Percentiles rank a stretch among this genome's conserved stretches.
Conservation (phyloP, 2,113 vertebrate genomes). For the Tenrec ecaudatus region DNA sequence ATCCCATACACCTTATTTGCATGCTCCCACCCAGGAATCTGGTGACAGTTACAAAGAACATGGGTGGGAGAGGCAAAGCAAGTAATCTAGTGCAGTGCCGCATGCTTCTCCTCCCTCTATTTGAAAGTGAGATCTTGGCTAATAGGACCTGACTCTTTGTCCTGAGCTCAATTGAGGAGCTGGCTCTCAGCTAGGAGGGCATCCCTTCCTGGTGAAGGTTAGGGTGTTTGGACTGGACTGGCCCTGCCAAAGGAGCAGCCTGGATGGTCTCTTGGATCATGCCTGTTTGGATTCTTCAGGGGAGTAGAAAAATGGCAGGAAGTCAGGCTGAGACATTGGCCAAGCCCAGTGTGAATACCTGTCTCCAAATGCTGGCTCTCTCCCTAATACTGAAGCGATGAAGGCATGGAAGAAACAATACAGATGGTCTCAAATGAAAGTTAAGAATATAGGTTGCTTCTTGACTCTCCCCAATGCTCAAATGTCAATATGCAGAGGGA, state of each 20-base stretch:
- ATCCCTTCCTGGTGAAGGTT: neutral
- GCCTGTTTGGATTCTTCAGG: neutral
- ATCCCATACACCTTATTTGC: no score
- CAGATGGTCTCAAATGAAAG: neutral
- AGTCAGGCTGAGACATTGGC: neutral
- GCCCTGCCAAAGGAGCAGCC: neutral
- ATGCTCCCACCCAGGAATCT: no score
- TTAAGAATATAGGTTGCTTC: slow-evolving; percentile 5
- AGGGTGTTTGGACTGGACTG: neutral
- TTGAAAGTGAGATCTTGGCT: neutral
- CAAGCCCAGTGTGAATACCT: neutral
- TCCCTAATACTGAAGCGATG: slow-evolving; percentile 18
- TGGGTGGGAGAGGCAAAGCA: no score
- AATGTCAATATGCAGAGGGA: neutral
- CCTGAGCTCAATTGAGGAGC: neutral
- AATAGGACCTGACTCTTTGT: neutral
- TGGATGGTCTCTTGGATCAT: neutral
- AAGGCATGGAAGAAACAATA: neutral
- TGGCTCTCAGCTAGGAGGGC: neutral
- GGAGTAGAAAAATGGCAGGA: neutral
- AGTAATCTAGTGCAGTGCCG: no score
- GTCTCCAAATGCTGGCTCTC: neutral
- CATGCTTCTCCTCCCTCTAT: neutral
- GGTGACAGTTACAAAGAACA: no score
- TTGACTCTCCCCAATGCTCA: neutral